phyloP scores from a whole-genome alignment of 2,888 invertebrate genomes.

The Pachycephus smyrnensis region DNA sequence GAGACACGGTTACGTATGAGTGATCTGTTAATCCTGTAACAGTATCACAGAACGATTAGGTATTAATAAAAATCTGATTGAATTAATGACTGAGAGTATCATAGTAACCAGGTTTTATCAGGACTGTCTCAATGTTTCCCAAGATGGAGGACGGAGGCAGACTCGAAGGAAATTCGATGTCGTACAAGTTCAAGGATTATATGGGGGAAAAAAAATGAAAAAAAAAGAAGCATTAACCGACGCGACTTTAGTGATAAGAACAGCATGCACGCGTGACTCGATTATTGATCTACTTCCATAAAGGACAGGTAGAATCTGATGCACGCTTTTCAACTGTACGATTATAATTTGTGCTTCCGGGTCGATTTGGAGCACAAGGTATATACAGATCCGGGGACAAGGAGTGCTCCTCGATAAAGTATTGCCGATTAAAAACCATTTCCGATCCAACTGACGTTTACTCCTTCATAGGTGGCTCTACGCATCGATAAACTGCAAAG shows the following conservation, averaged over 20 bases:
- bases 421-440: neutral
- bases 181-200: neutral
- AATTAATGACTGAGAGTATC: neutral
- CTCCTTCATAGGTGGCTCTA: constrained; percentile 53
- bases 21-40: neutral
- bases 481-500: constrained; percentile 60
- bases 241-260: neutral
- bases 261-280: neutral
- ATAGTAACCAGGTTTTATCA: neutral
- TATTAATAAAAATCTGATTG: neutral
- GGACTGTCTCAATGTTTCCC: neutral
- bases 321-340: neutral
- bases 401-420: neutral
- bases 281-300: neutral
- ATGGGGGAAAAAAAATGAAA: neutral
- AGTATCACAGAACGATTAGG: neutral
- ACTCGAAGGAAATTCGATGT: neutral
- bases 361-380: neutral
- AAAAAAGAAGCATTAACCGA: neutral
- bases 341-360: neutral
- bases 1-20: neutral
- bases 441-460: constrained; percentile 38
- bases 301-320: neutral
- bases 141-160: neutral
- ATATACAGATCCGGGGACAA: neutral